Evolutionary conservation across 2,113 vertebrate genomes (phyloP).

Genomic region (Muscicapa adusta): DNA sequence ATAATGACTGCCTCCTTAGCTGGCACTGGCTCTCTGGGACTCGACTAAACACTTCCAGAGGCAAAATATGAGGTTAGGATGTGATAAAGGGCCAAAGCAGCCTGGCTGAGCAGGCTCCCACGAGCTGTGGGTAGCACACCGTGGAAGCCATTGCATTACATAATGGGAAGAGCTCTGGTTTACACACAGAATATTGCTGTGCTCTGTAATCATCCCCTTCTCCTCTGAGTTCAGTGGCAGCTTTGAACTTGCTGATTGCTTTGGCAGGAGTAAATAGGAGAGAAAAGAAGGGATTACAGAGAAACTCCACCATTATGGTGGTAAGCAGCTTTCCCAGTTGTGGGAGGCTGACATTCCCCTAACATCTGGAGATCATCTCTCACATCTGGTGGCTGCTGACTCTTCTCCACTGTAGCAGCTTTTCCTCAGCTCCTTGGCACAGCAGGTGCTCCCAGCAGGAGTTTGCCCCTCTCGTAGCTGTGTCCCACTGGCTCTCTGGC

Average conservation of each 20-base stretch:
- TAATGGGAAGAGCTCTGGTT: constrained; percentile 18
- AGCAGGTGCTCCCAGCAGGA: background rate
- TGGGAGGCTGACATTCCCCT: background rate
- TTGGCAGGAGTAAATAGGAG: background rate
- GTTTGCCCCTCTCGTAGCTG: background rate
- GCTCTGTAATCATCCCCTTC: background rate
- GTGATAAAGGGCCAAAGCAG: background rate
- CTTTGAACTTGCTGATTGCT: constrained; percentile 27
- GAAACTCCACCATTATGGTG: background rate
- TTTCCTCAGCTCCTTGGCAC: background rate
- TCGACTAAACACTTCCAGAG: background rate
- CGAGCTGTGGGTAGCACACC: background rate
- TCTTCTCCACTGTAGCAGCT: background rate
- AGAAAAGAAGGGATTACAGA: background rate
- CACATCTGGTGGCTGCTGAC: background rate
- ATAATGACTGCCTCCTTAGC: background rate
- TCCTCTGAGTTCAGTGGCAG: background rate
- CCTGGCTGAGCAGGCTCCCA: background rate
- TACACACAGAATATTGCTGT: background rate
- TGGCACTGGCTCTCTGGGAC: background rate
- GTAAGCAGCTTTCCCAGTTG: background rate
- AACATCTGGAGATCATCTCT: background rate
- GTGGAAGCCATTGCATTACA: background rate
- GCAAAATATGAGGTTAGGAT: background rate
- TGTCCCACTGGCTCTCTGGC: background rate